These are phyloP conservation scores for Heptranchias perlo DNA, from an alignment of 2,113 vertebrate species.

Conservation along the genomic window DNA sequence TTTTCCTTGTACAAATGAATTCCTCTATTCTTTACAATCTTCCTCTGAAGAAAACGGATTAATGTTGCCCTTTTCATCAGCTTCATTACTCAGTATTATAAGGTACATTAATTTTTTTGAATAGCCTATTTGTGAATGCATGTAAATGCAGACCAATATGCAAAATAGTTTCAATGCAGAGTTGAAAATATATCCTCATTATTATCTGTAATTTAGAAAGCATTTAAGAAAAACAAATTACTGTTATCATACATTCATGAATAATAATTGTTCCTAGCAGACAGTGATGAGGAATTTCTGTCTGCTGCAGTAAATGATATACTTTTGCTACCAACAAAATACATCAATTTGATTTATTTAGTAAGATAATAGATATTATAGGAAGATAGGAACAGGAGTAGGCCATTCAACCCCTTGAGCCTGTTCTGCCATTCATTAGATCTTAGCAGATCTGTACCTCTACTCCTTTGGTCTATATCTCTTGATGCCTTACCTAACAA, in stretches of 20 bases:
- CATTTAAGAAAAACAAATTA: constrained; percentile 26
- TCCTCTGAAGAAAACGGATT: background rate
- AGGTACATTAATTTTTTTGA: background rate
- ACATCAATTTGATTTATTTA: background rate
- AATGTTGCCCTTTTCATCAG: background rate
- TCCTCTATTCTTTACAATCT: background rate
- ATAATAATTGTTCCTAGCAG: background rate
- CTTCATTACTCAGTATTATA: background rate
- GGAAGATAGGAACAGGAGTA: background rate
- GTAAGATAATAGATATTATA: background rate
- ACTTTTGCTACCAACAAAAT: background rate
- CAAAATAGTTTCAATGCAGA: background rate
- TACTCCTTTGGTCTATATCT: background rate
- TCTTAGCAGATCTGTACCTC: background rate
- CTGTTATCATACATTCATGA: background rate
- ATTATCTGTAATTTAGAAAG: constrained; percentile 17
- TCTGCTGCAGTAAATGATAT: background rate
- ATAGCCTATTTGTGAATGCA: background rate
- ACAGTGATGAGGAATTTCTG: background rate
- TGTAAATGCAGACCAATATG: background rate
- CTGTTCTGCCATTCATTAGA: background rate
- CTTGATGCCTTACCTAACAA: background rate
- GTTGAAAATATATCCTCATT: background rate
- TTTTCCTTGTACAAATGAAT: background rate
- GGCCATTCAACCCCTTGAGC: background rate